Evolutionary conservation across 2,113 vertebrate genomes (phyloP), one percentile per base, ranked within the genome.

Genomic region (Brachypteracias leptosomus): DNA sequence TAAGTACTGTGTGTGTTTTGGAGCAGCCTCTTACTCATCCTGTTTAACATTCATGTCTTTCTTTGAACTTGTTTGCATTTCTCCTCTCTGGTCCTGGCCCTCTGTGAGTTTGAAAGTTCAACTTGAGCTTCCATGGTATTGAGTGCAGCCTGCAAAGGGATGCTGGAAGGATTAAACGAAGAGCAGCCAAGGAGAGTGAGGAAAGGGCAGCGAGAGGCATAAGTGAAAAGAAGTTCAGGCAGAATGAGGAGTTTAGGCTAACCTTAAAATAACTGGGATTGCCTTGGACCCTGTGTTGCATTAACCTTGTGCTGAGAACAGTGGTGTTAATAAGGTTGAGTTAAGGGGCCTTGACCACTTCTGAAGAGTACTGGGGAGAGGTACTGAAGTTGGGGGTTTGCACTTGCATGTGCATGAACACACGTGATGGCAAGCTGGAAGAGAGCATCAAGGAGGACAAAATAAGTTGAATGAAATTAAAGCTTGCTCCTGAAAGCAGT

Each of bases 21-120:
- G 80, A 92, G 75, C 81, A 65, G 85, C 24, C 75, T 88, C 62
- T 91, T 86, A 28, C 80, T 85, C 57, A 38, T 84, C 36, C 72
- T 82, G 29, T 94, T 87, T 83, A 74, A 80, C 62, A 78, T 94
- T 80, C 22, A 2, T 71, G 68, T 57, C 62, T 89, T 78, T 55
- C 77, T 91, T 58, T 89, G 80, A 62, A 92, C 94, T 88, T 73
- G 44, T 94, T 94, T 75, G 55, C 52, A 65, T 52, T 20, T 63
- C 13, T 22, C 47, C 5, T 3, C 42, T 47, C 68, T n/a, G 71
- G 68, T 75, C 65, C 36, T 54, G 62, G 13, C 16, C 33, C 21
- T 46, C 10, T 0, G 0, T 18, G 58, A 17, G 76, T 73, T 90
- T 90, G 85, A 92, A 96, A 91, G 88, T 94, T 96, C 75, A 95